Evolutionary conservation across 2,113 vertebrate species (phyloP).

Genomic region (Tretioscincus oriximinensis): DNA sequence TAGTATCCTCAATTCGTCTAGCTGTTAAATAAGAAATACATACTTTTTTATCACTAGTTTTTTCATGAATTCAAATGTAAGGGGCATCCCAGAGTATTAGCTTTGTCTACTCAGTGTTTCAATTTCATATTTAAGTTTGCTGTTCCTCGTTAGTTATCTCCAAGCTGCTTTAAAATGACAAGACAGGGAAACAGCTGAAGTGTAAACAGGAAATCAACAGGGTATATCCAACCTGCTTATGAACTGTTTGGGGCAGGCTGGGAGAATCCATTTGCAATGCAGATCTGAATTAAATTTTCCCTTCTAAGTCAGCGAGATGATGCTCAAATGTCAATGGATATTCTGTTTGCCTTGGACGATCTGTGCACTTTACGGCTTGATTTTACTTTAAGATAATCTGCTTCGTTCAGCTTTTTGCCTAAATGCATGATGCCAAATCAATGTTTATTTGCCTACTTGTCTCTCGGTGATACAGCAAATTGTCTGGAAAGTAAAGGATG

Average conservation of each 20-base stretch:
- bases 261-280: neutral
- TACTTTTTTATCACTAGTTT: neutral
- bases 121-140: neutral
- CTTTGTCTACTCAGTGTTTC: neutral
- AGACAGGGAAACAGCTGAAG: neutral
- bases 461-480: neutral
- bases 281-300: slow-evolving; percentile 4
- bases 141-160: neutral
- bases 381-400: neutral
- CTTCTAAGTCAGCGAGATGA: neutral
- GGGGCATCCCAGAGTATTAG: neutral
- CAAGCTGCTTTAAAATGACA: neutral
- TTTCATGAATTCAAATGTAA: neutral
- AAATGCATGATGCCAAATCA: neutral
- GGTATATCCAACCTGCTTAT: neutral
- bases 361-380: neutral
- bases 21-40: neutral
- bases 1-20: no score
- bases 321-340: neutral
- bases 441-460: neutral
- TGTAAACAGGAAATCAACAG: slow-evolving; percentile 1
- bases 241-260: neutral
- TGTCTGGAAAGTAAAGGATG: no score
- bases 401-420: neutral
- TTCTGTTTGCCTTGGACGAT: neutral